phyloP scores from a whole-genome alignment of 2,888 invertebrate genomes.

The Gryllus longicercus region DNA sequence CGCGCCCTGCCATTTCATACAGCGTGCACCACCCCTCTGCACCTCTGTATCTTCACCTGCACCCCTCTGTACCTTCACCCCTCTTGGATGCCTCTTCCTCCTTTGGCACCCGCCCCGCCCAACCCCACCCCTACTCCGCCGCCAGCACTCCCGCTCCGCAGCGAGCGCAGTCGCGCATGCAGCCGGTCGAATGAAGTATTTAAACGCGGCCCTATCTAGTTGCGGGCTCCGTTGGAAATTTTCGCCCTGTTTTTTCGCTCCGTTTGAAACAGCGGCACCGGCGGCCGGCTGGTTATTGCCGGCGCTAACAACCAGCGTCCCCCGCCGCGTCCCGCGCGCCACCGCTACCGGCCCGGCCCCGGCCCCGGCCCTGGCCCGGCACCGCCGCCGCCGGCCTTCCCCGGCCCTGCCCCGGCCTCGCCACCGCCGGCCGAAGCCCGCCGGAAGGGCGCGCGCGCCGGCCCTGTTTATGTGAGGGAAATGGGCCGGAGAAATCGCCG shows the following conservation, averaged over 20 bases:
- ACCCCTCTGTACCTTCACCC: too few relatives aligned
- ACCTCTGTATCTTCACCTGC: too few relatives aligned
- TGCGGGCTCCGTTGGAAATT: conserved; percentile 9
- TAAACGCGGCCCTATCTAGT: conserved; percentile 8
- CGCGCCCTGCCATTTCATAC: too few relatives aligned
- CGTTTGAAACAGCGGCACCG: background rate
- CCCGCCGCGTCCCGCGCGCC: background rate
- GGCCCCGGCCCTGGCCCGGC: background rate
- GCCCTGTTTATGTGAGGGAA: conserved; percentile 1
- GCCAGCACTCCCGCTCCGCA: background rate
- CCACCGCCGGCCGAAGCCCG: background rate
- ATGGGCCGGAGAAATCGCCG: conserved; percentile 17
- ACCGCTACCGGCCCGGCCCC: background rate
- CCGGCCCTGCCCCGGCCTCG: background rate
- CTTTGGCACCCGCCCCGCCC: too few relatives aligned
- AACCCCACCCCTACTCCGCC: background rate
- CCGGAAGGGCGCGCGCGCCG: background rate
- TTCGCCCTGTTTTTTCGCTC: conserved; percentile 9
- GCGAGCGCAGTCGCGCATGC: background rate
- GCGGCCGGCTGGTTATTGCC: background rate
- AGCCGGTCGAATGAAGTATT: conserved; percentile 17
- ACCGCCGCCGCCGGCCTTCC: background rate
- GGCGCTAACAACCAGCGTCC: conserved; percentile 1
- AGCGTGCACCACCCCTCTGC: too few relatives aligned
- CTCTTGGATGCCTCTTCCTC: too few relatives aligned